Conservation (phyloP, 2,797 vertebrate genomes). For the Megaceryle alcyon region DNA sequence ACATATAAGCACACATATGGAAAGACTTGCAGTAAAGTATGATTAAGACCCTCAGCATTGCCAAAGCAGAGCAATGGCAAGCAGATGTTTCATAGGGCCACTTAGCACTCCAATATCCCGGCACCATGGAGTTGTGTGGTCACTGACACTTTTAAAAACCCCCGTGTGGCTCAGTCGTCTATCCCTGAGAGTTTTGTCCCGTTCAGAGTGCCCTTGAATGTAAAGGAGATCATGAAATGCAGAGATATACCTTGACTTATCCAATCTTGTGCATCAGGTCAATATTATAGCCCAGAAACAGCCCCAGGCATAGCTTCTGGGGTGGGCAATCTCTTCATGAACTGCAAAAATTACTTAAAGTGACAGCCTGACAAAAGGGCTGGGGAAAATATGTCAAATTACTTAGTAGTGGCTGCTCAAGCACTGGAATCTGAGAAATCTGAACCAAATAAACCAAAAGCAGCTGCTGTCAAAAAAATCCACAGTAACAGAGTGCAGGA, state of each 20-base stretch:
- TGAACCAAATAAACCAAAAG: neutral
- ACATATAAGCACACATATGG: neutral
- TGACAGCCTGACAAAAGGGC: neutral
- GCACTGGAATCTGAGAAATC: neutral
- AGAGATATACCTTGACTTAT: neutral
- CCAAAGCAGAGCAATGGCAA: neutral
- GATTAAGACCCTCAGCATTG: conserved; percentile 17
- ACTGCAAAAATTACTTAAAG: neutral
- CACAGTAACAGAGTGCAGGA: neutral
- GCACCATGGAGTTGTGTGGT: neutral
- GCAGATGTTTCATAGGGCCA: neutral
- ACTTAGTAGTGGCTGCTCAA: neutral
- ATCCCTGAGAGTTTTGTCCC: neutral
- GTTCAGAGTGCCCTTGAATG: neutral
- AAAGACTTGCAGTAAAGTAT: neutral
- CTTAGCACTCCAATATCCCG: neutral
- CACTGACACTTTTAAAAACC: neutral
- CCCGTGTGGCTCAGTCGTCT: rapidly evolving
- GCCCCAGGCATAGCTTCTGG: neutral
- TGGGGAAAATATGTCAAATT: neutral
- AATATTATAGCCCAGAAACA: neutral
- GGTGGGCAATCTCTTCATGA: neutral
- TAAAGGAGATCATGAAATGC: neutral
- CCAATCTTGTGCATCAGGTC: neutral
- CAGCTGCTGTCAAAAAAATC: neutral